phyloP scores from a whole-genome alignment of 2,797 vertebrate species.

The Phalanger gymnotis region DNA sequence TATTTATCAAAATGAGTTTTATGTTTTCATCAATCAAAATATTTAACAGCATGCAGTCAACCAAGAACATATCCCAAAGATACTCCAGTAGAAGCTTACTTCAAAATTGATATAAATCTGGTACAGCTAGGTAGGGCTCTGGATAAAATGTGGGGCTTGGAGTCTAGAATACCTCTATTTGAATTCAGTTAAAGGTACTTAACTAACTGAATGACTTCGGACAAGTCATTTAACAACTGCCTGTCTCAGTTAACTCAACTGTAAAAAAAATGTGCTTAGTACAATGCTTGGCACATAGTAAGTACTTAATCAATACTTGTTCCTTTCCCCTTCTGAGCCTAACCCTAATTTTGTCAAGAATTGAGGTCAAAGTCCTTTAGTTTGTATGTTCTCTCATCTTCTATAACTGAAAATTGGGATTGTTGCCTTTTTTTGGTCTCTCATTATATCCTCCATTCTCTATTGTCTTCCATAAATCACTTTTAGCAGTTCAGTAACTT shows the following conservation, averaged over 20 bases:
- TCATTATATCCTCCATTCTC: neutral
- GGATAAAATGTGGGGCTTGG: neutral
- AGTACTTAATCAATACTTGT: too few species aligned
- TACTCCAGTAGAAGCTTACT: neutral
- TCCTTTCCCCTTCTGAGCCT: neutral
- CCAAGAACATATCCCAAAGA: neutral
- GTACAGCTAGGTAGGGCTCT: neutral
- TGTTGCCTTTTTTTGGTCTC: neutral
- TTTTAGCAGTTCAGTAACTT: neutral
- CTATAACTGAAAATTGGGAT: neutral
- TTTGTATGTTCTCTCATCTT: neutral
- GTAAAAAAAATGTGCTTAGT: neutral
- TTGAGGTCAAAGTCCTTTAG: neutral
- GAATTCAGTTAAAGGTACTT: neutral
- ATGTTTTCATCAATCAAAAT: neutral
- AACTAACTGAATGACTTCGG: neutral
- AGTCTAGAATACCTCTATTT: neutral
- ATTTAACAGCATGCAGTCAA: neutral
- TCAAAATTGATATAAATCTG: neutral
- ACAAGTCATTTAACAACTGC: too few species aligned
- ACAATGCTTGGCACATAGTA: neutral
- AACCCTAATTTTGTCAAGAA: neutral
- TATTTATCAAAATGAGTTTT: neutral
- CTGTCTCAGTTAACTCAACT: neutral
- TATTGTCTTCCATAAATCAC: neutral